phyloP scores from a whole-genome alignment of 2,797 vertebrate genomes.

The Enteromius argenteus region DNA sequence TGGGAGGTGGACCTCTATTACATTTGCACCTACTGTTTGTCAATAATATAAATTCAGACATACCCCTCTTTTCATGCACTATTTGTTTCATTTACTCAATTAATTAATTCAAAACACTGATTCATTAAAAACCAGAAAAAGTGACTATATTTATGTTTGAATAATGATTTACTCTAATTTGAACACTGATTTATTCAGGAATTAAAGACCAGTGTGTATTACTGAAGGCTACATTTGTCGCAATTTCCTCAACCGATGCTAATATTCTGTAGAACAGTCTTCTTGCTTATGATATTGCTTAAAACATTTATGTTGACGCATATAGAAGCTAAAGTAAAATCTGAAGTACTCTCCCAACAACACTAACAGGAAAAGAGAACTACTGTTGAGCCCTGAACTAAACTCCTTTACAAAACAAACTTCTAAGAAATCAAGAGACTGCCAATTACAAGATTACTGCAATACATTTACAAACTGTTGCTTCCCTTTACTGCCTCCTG shows the following conservation, averaged over 20 bases:
- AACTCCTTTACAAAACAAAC: background rate
- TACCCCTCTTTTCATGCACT: background rate
- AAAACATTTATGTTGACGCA: background rate
- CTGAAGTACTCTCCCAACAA: background rate
- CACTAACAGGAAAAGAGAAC: background rate
- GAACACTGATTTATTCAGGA: background rate
- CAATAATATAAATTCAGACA: background rate
- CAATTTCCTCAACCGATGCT: background rate
- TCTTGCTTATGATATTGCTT: background rate
- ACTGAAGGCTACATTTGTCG: background rate
- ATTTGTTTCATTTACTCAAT: background rate
- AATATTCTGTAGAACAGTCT: background rate
- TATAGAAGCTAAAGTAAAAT: background rate
- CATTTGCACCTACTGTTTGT: background rate
- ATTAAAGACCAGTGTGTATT: background rate
- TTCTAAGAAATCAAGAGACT: background rate
- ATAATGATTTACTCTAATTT: background rate
- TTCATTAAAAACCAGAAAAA: background rate
- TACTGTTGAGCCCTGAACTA: background rate
- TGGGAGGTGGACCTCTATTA: too few relatives aligned
- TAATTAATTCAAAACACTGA: background rate
- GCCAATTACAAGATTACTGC: background rate
- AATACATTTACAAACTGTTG: constrained; percentile 2
- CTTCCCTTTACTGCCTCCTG: background rate
- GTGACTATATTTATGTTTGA: background rate